These are phyloP conservation scores for Conger conger DNA, from an alignment of 2,113 vertebrate genomes.

Conservation along the genomic window DNA sequence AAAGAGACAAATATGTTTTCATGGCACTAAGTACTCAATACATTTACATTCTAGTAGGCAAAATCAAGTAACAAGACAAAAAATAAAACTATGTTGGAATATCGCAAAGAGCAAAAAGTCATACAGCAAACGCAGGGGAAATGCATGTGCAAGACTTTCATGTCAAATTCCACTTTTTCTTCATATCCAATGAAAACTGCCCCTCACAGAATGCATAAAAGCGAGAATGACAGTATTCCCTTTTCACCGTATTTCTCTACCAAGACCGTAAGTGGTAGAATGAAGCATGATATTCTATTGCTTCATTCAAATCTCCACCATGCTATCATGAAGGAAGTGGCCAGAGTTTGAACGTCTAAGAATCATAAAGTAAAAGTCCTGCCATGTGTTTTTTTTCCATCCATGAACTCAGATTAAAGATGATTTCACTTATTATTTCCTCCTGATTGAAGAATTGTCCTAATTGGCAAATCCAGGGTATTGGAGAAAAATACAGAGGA, in stretches of 20 bases:
- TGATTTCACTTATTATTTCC: too few species aligned
- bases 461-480: too few species aligned
- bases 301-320: background rate
- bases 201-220: background rate
- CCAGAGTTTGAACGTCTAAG: too few species aligned
- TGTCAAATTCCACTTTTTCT: background rate
- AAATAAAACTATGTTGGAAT: background rate
- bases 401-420: too few species aligned
- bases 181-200: background rate
- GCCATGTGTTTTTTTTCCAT: too few species aligned
- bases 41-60: too few species aligned
- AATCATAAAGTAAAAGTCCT: too few species aligned
- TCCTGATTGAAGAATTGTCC: too few species aligned
- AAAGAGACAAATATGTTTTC: too few species aligned
- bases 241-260: background rate
- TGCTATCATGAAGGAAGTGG: background rate
- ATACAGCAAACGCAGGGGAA: background rate
- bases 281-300: background rate
- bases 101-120: background rate
- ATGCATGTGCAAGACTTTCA: background rate
- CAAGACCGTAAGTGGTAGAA: background rate
- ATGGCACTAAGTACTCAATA: too few species aligned
- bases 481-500: too few species aligned
- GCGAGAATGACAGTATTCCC: background rate
- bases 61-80: background rate